These are phyloP conservation scores for Saccostrea glomerata DNA, from an alignment of 1,140 invertebrate species.

Conservation along the genomic window DNA sequence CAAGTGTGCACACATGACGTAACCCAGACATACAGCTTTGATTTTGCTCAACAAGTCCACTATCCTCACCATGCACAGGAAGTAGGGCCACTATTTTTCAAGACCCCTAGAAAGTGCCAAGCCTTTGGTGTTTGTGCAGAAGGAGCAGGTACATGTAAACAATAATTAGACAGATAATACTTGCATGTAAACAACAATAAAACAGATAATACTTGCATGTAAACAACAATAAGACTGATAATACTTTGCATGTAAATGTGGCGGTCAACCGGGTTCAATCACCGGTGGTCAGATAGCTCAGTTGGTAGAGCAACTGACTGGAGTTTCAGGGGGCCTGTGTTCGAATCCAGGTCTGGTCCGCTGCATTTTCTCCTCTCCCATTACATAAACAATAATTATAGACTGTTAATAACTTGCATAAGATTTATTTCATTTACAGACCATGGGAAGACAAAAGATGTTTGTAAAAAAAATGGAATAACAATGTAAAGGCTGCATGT, in stretches of 20 bases:
- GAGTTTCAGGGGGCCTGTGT: no score
- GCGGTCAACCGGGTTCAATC: no score
- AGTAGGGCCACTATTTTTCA: slow-evolving; percentile 66
- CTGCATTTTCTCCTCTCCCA: no score
- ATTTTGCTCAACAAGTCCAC: slow-evolving; percentile 66
- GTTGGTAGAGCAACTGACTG: no score
- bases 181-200: not conserved
- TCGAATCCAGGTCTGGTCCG: no score
- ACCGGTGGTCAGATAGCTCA: no score
- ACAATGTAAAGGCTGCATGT: slow-evolving; percentile 5
- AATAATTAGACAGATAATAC: slow-evolving; percentile 47
- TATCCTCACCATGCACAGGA: slow-evolving; percentile 62
- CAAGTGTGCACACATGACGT: slow-evolving; percentile 15
- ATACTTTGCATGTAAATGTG: no score
- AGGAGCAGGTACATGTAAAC: slow-evolving; percentile 50
- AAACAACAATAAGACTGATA: no score
- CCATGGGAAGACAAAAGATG: not conserved
- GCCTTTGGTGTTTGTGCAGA: slow-evolving; percentile 64
- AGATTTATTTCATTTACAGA: not conserved
- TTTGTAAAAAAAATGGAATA: not conserved
- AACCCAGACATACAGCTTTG: slow-evolving; percentile 53
- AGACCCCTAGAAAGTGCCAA: slow-evolving; percentile 64
- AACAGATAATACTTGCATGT: no score
- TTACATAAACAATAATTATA: no score
- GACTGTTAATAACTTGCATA: not conserved